Conservation (phyloP, 2,888 invertebrate genomes). For the Portevinia maculata region DNA sequence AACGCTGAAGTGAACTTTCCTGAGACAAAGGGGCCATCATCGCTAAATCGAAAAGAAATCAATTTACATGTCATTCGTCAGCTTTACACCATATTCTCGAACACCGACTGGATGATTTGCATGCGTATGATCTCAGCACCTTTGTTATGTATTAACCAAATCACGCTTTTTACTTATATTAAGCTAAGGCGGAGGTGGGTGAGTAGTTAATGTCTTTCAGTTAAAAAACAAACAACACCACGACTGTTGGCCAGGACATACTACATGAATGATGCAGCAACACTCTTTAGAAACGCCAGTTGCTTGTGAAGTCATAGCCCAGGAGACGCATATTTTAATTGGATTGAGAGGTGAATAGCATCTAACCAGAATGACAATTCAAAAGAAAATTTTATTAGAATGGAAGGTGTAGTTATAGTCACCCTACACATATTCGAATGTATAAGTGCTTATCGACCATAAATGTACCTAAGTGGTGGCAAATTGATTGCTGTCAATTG, state of each 20-base stretch:
- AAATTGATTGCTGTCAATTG: slow-evolving; percentile 45
- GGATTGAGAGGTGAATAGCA: slow-evolving; percentile 37
- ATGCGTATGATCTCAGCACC: slow-evolving; percentile 55
- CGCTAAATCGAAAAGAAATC: slow-evolving; percentile 67
- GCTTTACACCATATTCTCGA: slow-evolving; percentile 34
- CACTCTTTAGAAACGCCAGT: neutral
- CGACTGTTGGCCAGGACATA: slow-evolving; percentile 18
- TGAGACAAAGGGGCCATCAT: slow-evolving; percentile 68
- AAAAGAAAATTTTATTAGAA: slow-evolving; percentile 27
- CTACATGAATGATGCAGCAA: slow-evolving; percentile 33
- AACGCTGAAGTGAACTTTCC: slow-evolving; percentile 50
- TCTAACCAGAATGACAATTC: slow-evolving; percentile 13
- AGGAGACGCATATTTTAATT: slow-evolving; percentile 18
- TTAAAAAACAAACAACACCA: neutral
- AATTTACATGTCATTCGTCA: slow-evolving; percentile 64
- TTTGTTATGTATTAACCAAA: slow-evolving; percentile 26
- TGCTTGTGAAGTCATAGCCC: neutral
- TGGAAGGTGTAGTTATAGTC: slow-evolving; percentile 3
- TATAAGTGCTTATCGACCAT: slow-evolving; percentile 1
- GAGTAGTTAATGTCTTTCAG: neutral
- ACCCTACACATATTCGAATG: neutral
- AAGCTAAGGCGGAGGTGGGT: neutral
- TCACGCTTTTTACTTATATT: slow-evolving; percentile 11
- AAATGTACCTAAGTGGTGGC: slow-evolving; percentile 16
- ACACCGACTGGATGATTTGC: slow-evolving; percentile 59